Percentiles rank a stretch among this genome's conserved stretches.
phyloP scores from a whole-genome alignment of 2,113 vertebrate species.

The Antigone vipio region DNA sequence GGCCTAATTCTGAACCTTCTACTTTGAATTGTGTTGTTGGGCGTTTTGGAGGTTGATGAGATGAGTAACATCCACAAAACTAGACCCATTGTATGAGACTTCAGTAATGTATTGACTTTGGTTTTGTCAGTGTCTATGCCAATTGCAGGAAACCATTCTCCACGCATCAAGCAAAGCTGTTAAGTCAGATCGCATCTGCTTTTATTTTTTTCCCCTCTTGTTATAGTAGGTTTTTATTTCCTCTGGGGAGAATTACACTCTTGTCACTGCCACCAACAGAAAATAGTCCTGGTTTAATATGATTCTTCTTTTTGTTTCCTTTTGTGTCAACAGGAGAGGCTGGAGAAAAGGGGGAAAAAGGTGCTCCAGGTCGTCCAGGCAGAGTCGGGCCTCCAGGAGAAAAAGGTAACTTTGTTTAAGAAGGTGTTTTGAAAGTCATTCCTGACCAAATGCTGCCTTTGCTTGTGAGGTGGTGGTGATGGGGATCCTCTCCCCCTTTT shows the following conservation, averaged over 20 bases:
- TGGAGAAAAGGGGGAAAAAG: slow-evolving; percentile 93
- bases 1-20: not conserved
- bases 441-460: not conserved
- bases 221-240: not conserved
- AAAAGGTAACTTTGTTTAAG: slow-evolving; percentile 75
- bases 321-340: slow-evolving; percentile 80
- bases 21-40: not conserved
- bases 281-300: not conserved
- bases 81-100: not conserved
- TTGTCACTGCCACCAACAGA: not conserved
- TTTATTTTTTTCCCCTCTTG: not conserved
- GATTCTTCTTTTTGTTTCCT: not conserved
- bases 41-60: not conserved
- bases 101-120: not conserved
- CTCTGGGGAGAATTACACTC: not conserved
- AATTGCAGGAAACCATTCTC: not conserved
- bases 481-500: not conserved
- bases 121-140: not conserved
- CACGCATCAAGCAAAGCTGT: not conserved
- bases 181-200: not conserved
- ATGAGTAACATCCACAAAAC: not conserved
- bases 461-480: not conserved
- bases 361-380: slow-evolving; percentile 88
- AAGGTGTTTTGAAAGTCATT: not conserved
- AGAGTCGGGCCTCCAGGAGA: slow-evolving; percentile 92